A percentile compares a stretch with the other conserved stretches of the same genome.
Evolutionary conservation across 2,113 vertebrate genomes (phyloP).

Genomic region (Eurystomus gularis): DNA sequence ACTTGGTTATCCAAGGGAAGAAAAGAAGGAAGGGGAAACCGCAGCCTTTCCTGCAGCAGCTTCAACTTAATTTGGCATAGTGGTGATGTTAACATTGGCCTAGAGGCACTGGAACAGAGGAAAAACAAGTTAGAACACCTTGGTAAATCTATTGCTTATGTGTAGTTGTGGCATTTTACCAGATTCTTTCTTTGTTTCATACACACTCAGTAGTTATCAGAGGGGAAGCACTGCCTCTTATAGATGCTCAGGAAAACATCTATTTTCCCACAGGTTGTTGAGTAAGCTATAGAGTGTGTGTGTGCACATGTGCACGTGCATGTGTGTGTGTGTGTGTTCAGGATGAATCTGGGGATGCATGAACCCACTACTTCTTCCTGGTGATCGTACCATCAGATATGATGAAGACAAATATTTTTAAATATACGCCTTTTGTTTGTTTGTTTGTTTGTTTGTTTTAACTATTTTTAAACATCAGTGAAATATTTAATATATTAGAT

Average conservation of each 20-base stretch:
- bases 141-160: background rate
- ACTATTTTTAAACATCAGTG: background rate
- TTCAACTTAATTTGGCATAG: background rate
- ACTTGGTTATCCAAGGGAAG: background rate
- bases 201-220: background rate
- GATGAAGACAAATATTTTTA: constrained; percentile 43
- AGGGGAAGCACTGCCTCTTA: background rate
- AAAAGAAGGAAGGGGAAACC: background rate
- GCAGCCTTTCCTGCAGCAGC: background rate
- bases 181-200: background rate
- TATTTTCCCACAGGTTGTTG: background rate
- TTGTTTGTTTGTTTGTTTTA: too few species aligned
- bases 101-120: background rate
- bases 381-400: background rate
- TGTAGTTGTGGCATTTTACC: background rate
- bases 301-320: too few species aligned
- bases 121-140: background rate
- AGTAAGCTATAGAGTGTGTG: background rate
- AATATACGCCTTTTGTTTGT: background rate
- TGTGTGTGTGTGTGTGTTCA: background rate
- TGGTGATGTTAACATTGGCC: background rate
- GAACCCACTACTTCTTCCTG: background rate
- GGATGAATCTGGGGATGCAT: background rate
- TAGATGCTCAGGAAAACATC: background rate
- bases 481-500: background rate